Evolutionary conservation across 1,140 invertebrate genomes (phyloP).

Genomic region (Ladona fulva): DNA sequence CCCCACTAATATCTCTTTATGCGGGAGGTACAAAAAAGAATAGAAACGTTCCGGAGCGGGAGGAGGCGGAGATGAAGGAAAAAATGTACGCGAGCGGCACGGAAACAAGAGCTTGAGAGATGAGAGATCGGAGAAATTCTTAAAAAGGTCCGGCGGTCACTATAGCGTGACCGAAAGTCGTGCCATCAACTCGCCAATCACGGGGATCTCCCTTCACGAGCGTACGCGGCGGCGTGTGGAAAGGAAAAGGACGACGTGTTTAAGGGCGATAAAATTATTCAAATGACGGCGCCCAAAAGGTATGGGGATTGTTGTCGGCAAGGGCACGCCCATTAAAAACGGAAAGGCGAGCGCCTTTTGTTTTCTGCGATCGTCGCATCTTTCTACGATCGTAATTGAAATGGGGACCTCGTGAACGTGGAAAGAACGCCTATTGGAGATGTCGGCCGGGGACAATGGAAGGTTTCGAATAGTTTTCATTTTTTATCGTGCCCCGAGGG

Average conservation of each 20-base stretch:
- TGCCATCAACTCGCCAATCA: neutral
- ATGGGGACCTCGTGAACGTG: neutral
- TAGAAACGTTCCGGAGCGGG: neutral
- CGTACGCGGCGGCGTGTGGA: neutral
- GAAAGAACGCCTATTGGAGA: neutral
- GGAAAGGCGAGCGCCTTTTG: neutral
- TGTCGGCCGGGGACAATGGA: too few relatives aligned
- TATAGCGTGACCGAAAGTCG: neutral
- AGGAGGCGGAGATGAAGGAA: neutral
- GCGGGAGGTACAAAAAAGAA: too few relatives aligned
- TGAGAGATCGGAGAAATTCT: neutral
- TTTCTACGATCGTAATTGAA: neutral
- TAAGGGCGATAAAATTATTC: slow-evolving; percentile 7
- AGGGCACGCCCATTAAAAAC: neutral
- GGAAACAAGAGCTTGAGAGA: neutral
- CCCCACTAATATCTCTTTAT: too few relatives aligned
- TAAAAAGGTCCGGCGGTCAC: neutral
- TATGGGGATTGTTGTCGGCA: neutral
- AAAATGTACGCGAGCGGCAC: neutral
- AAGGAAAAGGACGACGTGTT: neutral
- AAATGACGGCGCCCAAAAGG: neutral
- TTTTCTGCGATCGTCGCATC: neutral
- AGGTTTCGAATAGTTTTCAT: too few relatives aligned
- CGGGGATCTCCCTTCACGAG: neutral
- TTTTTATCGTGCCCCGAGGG: too few relatives aligned